These are phyloP conservation scores for Archips crataeganus DNA, from an alignment of 2,888 invertebrate genomes.

Conservation along the genomic window DNA sequence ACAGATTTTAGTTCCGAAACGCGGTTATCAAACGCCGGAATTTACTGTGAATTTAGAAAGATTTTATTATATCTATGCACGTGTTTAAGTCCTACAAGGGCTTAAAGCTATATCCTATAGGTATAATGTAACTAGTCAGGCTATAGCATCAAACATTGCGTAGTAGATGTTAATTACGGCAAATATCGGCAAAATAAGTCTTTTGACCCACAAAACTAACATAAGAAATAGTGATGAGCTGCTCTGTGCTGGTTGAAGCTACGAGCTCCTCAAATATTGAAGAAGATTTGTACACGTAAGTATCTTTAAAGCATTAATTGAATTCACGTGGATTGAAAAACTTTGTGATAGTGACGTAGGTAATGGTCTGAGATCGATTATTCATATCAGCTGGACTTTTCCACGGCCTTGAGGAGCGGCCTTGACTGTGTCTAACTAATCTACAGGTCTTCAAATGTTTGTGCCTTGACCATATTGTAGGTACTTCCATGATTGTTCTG, in stretches of 20 bases:
- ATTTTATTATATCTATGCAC: neutral
- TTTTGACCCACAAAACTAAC: conserved; percentile 9
- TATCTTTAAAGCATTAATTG: conserved; percentile 41
- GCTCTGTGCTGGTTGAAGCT: conserved; percentile 66
- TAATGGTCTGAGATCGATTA: conserved; percentile 55
- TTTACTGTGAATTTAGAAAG: conserved; percentile 33
- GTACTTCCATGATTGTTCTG: neutral
- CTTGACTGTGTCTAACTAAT: conserved; percentile 46
- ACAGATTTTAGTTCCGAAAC: conserved; percentile 62
- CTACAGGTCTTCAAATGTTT: conserved; percentile 21
- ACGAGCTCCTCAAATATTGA: conserved; percentile 66
- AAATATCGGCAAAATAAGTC: conserved; percentile 14
- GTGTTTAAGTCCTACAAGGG: neutral
- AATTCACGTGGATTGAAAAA: neutral
- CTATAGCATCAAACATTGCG: conserved; percentile 3
- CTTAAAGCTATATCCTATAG: neutral
- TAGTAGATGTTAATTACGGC: conserved; percentile 12
- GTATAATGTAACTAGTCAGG: neutral
- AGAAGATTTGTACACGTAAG: conserved; percentile 77
- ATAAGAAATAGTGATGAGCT: conserved; percentile 61
- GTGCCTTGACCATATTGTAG: neutral
- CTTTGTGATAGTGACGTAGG: conserved; percentile 44
- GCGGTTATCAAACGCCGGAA: conserved; percentile 49
- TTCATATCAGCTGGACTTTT: conserved; percentile 53
- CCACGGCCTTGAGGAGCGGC: conserved; percentile 49